phyloP scores from a whole-genome alignment of 2,888 invertebrate species.

The Steromphala cineraria region DNA sequence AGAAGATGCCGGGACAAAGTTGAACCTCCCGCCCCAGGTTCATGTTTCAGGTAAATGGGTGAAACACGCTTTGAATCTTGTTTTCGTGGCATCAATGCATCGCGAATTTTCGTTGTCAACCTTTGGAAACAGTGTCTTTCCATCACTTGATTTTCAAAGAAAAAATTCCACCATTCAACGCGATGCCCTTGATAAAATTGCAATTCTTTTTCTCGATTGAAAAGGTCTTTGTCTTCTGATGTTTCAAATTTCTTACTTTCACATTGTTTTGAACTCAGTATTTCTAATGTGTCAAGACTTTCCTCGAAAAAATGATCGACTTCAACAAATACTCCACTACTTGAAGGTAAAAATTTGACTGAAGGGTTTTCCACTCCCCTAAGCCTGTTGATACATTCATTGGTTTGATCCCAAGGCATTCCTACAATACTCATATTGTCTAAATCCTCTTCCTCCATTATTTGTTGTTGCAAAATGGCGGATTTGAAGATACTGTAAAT shows the following conservation, averaged over 20 bases:
- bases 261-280: background rate
- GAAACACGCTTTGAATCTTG: background rate
- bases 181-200: conserved; percentile 27
- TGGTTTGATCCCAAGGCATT: background rate
- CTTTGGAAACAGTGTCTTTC: background rate
- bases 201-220: background rate
- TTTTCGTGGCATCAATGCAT: background rate
- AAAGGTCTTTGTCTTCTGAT: background rate
- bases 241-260: background rate
- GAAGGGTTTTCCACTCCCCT: background rate
- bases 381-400: background rate
- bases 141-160: conserved; percentile 21
- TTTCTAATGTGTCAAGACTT: background rate
- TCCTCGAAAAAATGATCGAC: background rate
- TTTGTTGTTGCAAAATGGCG: background rate
- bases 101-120: background rate
- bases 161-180: conserved; percentile 35
- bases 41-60: conserved; percentile 9
- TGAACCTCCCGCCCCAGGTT: conserved; percentile 31
- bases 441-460: background rate
- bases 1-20: conserved; percentile 27
- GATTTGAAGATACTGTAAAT: background rate
- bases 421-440: background rate
- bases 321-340: background rate
- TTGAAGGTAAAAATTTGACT: background rate